Base-by-base conservation (phyloP, 2,888 invertebrate genomes). In the Apotomis capreana region DNA sequence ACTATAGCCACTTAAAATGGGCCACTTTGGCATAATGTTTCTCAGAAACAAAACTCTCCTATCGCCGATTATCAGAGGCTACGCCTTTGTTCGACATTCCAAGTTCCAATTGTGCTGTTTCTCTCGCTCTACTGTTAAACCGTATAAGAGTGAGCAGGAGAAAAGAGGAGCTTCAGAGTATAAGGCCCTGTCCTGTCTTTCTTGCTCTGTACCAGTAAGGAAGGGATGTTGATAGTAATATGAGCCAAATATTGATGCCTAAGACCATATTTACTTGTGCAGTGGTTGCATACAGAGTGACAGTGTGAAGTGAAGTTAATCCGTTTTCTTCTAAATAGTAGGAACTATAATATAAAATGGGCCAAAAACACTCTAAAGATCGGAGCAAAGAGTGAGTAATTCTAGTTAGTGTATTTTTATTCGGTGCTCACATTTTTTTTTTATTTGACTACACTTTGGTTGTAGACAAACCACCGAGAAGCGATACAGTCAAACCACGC, bases 21-120 rank as follows among this genome's bases (percentile, higher is more conserved):
- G 54, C 15, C 44, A 65, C 55, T 55, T 64, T 3, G 55, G 26
- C 44, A 6, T 49, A 49, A 49, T 44, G 40, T 64, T 55, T n/a
- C 15, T 3, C 3, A 60, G 52, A 52, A 52, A 63, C 64, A 61
- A 36, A 37, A 6, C 44, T 4, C 12, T 55, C 15, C 9, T 49
- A 49, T 49, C 37, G 37, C 51, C 1, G 12, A 6, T 9, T 26
- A 26, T 26, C 26, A 26, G 26, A 2, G 26, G 40, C 40, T 6
- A 40, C 40, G 5, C 40, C 5, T 26, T 26, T 6, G 40, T 40
- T 40, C 5, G 40, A 6, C 5, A 40, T 40, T 40, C 40, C 5
- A 40, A 40, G 6, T 40, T 40, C 40, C 40, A 6, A 40, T 40
- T 6, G 40, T 40, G 40, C 40, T 4, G 40, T 40, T 40, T 6